These are phyloP conservation scores for Leptodactylus fallax DNA, from an alignment of 2,797 vertebrate genomes.

Conservation along the genomic window DNA sequence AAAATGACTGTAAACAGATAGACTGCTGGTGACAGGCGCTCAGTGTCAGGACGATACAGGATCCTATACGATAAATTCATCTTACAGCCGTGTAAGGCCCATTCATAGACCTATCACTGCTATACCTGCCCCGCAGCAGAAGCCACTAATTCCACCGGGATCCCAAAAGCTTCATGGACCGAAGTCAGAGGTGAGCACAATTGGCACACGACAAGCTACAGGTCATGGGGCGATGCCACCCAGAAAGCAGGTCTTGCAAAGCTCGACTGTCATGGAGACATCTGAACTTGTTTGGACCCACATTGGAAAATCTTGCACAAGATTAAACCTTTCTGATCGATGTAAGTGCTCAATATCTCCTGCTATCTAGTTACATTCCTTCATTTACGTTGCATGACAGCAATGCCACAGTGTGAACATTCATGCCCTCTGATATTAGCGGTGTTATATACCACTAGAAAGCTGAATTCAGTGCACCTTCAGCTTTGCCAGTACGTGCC, in stretches of 20 bases:
- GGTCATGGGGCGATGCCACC: not conserved
- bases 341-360: too few relatives aligned
- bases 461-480: too few relatives aligned
- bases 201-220: not conserved
- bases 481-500: too few relatives aligned
- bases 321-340: too few relatives aligned
- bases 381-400: too few relatives aligned
- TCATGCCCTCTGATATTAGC: too few relatives aligned
- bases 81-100: not conserved
- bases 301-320: not conserved
- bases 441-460: too few relatives aligned
- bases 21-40: not conserved
- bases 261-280: not conserved
- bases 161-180: not conserved
- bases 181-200: not conserved
- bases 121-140: not conserved
- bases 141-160: not conserved
- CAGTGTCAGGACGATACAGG: not conserved
- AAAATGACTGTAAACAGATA: conserved; percentile 54
- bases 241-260: not conserved
- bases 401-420: too few relatives aligned
- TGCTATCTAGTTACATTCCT: too few relatives aligned
- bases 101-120: not conserved
- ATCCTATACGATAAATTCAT: not conserved
- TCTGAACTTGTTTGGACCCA: not conserved